Base-by-base conservation (phyloP, 2,888 invertebrate genomes). In the Eurytoma adleriae region DNA sequence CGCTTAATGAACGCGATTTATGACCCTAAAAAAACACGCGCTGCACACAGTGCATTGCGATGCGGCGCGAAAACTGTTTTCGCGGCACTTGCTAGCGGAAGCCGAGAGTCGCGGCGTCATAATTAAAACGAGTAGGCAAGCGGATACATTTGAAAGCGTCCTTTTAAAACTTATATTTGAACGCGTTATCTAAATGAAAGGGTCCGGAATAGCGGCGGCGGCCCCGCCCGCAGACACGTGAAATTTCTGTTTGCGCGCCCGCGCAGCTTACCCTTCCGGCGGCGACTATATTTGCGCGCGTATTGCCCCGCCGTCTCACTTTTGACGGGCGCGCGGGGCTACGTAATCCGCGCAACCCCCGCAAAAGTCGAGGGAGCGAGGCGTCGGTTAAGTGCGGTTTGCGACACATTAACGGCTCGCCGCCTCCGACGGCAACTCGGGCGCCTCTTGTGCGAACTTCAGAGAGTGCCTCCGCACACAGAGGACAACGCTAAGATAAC, bases 361-460 rank as follows among this genome's bases (percentile, higher is more conserved):
- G 62, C 64, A 64, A 64, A 64, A 64, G 64, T 64, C 64, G 27
- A 12, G 16, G 5, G 59, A 3, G 30, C 3, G 64, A 12, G 62
- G 24, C 50, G 20, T 18, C 61, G 18, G 48, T 30, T 67, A 64
- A 77, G 79, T 62, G 83, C 83, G 84, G 83, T 85, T 85, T 84
- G 82, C 84, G 81, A 81, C 81, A 83, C 83, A 84, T 84, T 83
- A 84, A 84, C 83, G 83, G 82, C 64, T 66, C 67, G 67, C 40
- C 7, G 40, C 40, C 40, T 40, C 40, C 40, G 40, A 40, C 40
- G 7, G 40, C 3, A 40, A 40, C 77, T 76, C 83, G 75, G 40
- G 40, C 73, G 73, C 70, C 67, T 68, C 57, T 62, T 71, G 74
- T 54, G 84, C 84, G 54, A 74, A 62, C n/a, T 85, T 84, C 59